A percentile compares a stretch with the other conserved stretches of the same genome.
phyloP scores from a whole-genome alignment of 2,888 invertebrate genomes.

The Alentia gelatinosa region DNA sequence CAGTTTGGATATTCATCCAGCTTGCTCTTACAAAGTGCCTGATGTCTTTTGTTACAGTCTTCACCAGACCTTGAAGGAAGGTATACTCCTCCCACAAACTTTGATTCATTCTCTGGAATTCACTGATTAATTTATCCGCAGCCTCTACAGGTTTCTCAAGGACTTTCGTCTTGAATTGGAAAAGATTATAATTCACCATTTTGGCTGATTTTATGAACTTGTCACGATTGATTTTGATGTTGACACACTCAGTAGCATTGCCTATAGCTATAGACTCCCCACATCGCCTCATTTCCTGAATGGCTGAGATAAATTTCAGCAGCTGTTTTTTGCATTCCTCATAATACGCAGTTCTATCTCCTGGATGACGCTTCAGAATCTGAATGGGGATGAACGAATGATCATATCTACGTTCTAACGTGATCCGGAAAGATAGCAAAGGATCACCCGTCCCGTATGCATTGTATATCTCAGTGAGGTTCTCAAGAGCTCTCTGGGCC shows the following conservation, averaged over 20 bases:
- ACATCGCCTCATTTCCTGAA: neutral
- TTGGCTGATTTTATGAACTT: neutral
- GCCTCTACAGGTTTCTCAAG: neutral
- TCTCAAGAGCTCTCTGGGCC: neutral
- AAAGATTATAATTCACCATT: neutral
- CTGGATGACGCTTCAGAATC: neutral
- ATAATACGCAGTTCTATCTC: neutral
- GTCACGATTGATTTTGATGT: neutral
- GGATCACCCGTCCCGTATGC: conserved; percentile 50
- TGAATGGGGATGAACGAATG: neutral
- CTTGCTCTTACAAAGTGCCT: neutral
- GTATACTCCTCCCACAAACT: neutral
- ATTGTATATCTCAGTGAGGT: conserved; percentile 47
- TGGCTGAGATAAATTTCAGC: neutral
- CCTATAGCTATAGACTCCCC: neutral
- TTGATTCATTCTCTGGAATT: neutral
- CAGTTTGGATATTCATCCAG: neutral
- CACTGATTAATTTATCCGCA: neutral
- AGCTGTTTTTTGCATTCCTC: neutral
- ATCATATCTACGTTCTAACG: conserved; percentile 57
- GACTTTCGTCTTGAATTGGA: neutral
- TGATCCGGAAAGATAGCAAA: conserved; percentile 14
- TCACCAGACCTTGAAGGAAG: neutral
- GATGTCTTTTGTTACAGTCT: neutral
- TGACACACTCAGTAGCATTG: neutral